A percentile compares a stretch with the other conserved stretches of the same genome.
phyloP scores from a whole-genome alignment of 2,113 vertebrate species.

The Artemisiospiza belli region DNA sequence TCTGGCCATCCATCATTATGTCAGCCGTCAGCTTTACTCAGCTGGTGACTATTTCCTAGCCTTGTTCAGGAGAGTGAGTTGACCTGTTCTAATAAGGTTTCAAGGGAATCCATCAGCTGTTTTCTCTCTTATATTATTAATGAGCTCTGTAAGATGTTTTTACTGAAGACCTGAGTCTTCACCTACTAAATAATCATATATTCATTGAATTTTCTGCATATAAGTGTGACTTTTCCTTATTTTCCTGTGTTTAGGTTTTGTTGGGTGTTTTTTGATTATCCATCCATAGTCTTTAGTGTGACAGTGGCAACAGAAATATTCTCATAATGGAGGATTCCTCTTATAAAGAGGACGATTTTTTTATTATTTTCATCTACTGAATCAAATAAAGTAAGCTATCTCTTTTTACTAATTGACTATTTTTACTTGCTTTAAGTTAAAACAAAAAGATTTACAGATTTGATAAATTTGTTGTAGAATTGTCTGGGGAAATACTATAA shows the following conservation, averaged over 20 bases:
- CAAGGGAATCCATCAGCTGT: neutral
- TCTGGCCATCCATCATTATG: constrained; percentile 44
- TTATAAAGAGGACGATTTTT: neutral
- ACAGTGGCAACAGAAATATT: neutral
- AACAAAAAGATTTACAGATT: neutral
- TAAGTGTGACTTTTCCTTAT: neutral
- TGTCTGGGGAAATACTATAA: neutral
- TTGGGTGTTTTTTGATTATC: neutral
- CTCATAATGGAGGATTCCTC: neutral
- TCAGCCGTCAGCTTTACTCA: constrained; percentile 51
- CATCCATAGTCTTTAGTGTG: neutral
- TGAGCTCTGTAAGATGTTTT: neutral
- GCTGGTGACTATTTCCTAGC: constrained; percentile 49
- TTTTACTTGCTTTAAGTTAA: neutral
- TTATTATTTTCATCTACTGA: neutral
- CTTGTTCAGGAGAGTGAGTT: neutral
- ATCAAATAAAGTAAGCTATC: neutral
- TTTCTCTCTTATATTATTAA: constrained; percentile 10
- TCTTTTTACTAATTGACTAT: neutral
- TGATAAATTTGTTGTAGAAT: neutral
- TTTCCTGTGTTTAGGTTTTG: neutral
- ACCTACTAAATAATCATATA: neutral
- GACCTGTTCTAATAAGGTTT: constrained; percentile 3
- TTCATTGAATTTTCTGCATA: neutral
- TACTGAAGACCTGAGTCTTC: neutral